A percentile compares a stretch with the other conserved stretches of the same genome.
Conservation (phyloP, 1,140 invertebrate genomes). For the Achroia grisella region DNA sequence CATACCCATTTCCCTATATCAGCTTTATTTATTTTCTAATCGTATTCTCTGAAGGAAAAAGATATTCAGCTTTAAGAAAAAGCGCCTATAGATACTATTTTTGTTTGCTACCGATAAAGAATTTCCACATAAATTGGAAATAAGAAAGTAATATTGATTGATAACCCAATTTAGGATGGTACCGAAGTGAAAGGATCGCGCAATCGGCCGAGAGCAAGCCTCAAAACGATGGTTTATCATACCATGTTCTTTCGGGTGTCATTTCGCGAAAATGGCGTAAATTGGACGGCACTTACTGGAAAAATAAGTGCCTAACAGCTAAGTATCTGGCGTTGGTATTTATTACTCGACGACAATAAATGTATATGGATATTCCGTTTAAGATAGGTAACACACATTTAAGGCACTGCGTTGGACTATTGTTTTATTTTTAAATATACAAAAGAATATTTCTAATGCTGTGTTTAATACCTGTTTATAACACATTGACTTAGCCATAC, state of each 20-base stretch:
- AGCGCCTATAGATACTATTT: slow-evolving; percentile 13
- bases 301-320: slow-evolving; percentile 13
- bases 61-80: slow-evolving; percentile 10
- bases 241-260: slow-evolving; percentile 25
- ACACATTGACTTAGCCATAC: too few species aligned
- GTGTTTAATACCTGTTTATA: too few species aligned
- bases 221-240: slow-evolving; percentile 30
- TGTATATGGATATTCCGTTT: too few species aligned
- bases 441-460: too few species aligned
- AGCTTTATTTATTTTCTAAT: too few species aligned
- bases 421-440: slow-evolving; percentile 20
- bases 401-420: slow-evolving; percentile 19
- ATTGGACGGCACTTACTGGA: slow-evolving; percentile 36
- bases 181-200: slow-evolving; percentile 17
- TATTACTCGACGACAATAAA: background rate
- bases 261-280: slow-evolving; percentile 29
- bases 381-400: too few species aligned
- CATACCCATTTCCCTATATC: too few species aligned
- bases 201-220: background rate
- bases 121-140: slow-evolving; percentile 27
- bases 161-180: slow-evolving; percentile 37
- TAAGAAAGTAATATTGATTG: slow-evolving; percentile 44
- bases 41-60: too few species aligned
- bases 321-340: background rate
- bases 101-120: slow-evolving; percentile 22